phyloP scores from a whole-genome alignment of 2,113 vertebrate genomes.

The Chaetodon trifascialis region DNA sequence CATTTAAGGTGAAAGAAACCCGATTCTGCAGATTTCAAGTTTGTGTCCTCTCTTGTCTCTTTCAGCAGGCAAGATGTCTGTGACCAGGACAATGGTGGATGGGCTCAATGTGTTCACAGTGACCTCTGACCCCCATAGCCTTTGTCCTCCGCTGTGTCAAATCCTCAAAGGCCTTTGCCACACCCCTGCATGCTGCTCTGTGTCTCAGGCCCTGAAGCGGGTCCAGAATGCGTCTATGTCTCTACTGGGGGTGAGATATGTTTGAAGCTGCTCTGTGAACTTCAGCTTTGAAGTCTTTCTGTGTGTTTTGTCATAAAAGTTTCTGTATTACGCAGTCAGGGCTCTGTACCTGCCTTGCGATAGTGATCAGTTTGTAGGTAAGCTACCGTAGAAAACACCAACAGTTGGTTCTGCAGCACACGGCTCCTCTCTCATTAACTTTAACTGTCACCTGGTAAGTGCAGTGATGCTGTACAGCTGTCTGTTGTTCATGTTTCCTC shows the following conservation, averaged over 20 bases:
- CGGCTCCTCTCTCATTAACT: no score
- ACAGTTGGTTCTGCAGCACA: no score
- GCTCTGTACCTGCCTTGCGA: no score
- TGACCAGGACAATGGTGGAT: conserved; percentile 56
- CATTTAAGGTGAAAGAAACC: no score
- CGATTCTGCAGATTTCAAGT: not conserved
- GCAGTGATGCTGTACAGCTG: not conserved
- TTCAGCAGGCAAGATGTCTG: conserved; percentile 66
- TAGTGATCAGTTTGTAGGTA: no score
- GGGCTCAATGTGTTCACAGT: conserved; percentile 76
- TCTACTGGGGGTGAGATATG: conserved; percentile 72
- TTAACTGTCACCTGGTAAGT: not conserved
- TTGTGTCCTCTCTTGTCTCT: not conserved
- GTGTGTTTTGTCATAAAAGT: no score
- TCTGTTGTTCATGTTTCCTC: conserved; percentile 5
- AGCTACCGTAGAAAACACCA: no score
- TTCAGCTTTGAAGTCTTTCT: no score
- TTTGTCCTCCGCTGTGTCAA: conserved; percentile 73
- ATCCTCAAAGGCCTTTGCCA: conserved; percentile 73
- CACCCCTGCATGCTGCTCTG: conserved; percentile 70
- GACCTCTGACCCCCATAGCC: conserved; percentile 62
- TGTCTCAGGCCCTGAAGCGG: conserved; percentile 58
- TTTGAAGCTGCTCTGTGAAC: not conserved
- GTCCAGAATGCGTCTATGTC: conserved; percentile 44
- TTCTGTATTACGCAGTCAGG: no score